These are phyloP conservation scores for Cephus nigrinus DNA, from an alignment of 2,888 invertebrate species.

Conservation along the genomic window DNA sequence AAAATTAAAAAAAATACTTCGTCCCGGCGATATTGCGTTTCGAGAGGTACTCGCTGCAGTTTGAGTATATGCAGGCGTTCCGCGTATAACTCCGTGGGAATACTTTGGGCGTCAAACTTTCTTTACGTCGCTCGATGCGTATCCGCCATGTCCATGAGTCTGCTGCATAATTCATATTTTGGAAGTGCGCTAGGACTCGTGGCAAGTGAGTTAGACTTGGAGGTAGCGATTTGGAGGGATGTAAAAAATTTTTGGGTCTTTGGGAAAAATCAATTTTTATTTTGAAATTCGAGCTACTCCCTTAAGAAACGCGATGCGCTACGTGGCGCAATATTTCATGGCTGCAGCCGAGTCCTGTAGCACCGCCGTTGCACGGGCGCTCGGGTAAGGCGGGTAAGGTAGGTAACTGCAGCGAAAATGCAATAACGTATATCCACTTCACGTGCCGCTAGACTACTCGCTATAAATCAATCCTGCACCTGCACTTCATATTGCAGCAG, in stretches of 20 bases:
- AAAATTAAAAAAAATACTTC: constrained; percentile 43
- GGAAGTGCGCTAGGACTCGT: background rate
- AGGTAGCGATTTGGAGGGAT: background rate
- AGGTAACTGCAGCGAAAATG: background rate
- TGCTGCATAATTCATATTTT: background rate
- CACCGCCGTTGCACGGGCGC: background rate
- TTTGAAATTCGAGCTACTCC: background rate
- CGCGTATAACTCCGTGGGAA: background rate
- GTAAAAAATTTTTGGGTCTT: too few relatives aligned
- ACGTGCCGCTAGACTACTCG: constrained; percentile 28
- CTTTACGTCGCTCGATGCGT: background rate
- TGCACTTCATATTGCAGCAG: constrained; percentile 30
- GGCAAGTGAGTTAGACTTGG: background rate
- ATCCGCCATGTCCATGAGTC: background rate
- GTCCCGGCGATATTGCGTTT: constrained; percentile 47
- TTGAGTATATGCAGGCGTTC: background rate
- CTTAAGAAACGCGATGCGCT: background rate
- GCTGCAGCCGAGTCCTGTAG: background rate
- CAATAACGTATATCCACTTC: constrained; percentile 13
- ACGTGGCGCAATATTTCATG: background rate
- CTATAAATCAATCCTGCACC: constrained; percentile 40
- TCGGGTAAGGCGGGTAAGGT: background rate
- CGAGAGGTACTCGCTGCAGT: background rate
- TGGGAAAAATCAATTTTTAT: background rate
- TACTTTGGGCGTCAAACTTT: background rate